phyloP scores from a whole-genome alignment of 2,888 invertebrate genomes.

The Campopleginae sp. region DNA sequence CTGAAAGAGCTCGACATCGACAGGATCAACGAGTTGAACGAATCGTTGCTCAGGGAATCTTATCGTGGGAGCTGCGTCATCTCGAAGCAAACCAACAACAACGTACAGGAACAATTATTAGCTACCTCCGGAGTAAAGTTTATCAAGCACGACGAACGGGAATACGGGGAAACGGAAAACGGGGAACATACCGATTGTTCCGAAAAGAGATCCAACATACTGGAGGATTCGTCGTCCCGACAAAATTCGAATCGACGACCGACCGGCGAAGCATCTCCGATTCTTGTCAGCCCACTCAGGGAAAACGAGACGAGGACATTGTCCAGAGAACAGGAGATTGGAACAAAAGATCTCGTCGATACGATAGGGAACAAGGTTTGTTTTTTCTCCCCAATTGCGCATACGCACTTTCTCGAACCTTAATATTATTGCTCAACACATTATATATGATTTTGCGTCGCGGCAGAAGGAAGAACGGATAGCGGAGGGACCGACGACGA shows the following conservation, averaged over 20 bases:
- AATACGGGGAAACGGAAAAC: conserved; percentile 72
- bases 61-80: conserved; percentile 57
- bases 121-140: conserved; percentile 56
- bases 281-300: conserved; percentile 76
- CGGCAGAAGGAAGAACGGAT: conserved; percentile 81
- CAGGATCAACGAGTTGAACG: conserved; percentile 84
- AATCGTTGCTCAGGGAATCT: conserved; percentile 67
- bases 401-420: background rate
- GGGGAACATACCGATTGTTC: conserved; percentile 77
- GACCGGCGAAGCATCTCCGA: conserved; percentile 66
- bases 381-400: background rate
- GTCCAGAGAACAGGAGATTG: conserved; percentile 74
- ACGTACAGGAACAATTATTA: conserved; percentile 46
- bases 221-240: conserved; percentile 77
- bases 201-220: conserved; percentile 79
- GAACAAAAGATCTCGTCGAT: conserved; percentile 77
- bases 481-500: conserved; percentile 79
- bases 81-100: conserved; percentile 62
- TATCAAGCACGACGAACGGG: conserved; percentile 74
- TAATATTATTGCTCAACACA: no score
- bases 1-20: conserved; percentile 83
- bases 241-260: conserved; percentile 73
- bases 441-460: background rate
- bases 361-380: conserved; percentile 81
- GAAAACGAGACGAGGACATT: conserved; percentile 74